Evolutionary conservation across 2,113 vertebrate genomes (phyloP).

Genomic region (Tragelaphus strepsiceros): DNA sequence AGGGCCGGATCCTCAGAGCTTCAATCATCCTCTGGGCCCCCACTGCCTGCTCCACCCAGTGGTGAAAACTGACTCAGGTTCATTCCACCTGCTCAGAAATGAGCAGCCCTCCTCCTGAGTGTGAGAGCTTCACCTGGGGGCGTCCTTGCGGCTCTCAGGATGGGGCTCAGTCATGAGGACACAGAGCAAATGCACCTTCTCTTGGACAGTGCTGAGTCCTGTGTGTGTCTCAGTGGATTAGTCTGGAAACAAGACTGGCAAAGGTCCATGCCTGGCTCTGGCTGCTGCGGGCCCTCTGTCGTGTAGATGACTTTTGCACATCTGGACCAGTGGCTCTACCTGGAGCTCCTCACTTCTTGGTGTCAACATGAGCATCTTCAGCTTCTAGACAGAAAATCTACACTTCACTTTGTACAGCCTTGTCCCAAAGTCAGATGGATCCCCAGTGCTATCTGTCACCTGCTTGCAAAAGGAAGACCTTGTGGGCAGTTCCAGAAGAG

Average conservation of each 20-base stretch:
- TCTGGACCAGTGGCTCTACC: neutral
- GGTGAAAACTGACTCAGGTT: neutral
- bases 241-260: neutral
- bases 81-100: neutral
- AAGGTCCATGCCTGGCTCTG: accelerated
- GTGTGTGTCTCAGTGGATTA: neutral
- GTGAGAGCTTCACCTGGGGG: neutral
- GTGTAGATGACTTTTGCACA: neutral
- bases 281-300: neutral
- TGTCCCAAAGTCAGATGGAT: neutral
- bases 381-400: neutral
- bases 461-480: neutral
- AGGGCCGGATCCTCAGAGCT: neutral
- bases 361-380: neutral
- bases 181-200: neutral
- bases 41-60: neutral
- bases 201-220: neutral
- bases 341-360: neutral
- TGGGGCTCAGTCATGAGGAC: neutral
- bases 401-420: neutral
- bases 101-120: neutral
- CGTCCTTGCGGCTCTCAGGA: neutral
- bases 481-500: neutral
- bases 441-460: neutral
- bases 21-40: neutral